A percentile compares a stretch with the other conserved stretches of the same genome.
These are phyloP conservation scores for Oreortyx pictus DNA, from an alignment of 2,797 vertebrate genomes.

Conservation along the genomic window DNA sequence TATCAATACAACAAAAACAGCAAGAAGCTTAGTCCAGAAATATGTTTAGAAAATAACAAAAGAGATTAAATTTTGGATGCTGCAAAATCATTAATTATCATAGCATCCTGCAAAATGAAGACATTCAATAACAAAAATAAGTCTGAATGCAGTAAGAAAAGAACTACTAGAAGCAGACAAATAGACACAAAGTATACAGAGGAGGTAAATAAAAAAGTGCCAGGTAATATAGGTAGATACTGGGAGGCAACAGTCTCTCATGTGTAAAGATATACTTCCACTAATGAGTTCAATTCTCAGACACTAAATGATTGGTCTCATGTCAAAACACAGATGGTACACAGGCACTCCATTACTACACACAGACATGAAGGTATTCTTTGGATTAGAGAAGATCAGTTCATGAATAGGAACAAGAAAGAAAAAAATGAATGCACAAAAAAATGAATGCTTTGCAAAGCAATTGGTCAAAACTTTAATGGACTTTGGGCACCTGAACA, in stretches of 20 bases:
- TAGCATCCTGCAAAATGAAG: conserved; percentile 27
- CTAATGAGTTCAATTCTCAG: neutral
- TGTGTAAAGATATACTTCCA: neutral
- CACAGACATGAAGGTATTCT: neutral
- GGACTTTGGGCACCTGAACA: neutral
- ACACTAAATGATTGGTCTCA: neutral
- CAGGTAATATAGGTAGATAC: neutral
- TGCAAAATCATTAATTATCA: neutral
- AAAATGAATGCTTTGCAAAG: neutral
- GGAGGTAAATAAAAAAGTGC: neutral
- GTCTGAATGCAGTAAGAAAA: neutral
- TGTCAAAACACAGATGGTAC: neutral
- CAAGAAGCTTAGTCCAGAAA: conserved; percentile 2
- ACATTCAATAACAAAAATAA: neutral
- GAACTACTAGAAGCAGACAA: conserved; percentile 12
- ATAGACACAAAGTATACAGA: neutral
- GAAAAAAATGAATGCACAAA: neutral
- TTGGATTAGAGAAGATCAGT: neutral
- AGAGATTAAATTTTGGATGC: conserved; percentile 23
- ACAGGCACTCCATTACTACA: neutral
- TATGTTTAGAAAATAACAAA: conserved; percentile 23
- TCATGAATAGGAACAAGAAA: neutral
- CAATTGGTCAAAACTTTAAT: neutral
- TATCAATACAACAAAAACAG: neutral
- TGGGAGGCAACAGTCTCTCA: neutral